phyloP scores from a whole-genome alignment of 2,888 invertebrate genomes.

The Norana najaformis region DNA sequence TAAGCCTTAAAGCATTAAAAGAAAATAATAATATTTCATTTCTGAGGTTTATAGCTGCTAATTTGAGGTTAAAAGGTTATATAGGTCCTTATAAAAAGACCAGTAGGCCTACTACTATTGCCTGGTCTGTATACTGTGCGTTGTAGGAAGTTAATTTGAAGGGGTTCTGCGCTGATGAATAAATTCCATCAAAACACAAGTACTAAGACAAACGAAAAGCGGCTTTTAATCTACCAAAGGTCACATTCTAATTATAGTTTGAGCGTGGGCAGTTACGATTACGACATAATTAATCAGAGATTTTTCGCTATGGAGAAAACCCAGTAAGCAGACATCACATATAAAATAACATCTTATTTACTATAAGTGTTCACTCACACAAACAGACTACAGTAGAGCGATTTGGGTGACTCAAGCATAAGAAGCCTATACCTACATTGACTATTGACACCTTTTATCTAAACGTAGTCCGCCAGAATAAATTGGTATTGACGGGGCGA shows the following conservation, averaged over 20 bases:
- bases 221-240: background rate
- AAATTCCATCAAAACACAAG: background rate
- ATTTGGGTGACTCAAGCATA: background rate
- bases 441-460: background rate
- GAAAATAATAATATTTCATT: no score
- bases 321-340: background rate
- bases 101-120: background rate
- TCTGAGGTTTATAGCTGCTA: no score
- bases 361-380: background rate
- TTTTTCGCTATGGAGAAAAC: background rate
- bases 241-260: constrained; percentile 1
- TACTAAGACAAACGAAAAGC: background rate
- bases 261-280: background rate
- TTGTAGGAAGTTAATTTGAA: background rate
- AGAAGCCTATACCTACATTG: background rate
- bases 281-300: background rate
- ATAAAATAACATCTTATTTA: background rate
- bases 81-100: no score
- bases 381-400: background rate
- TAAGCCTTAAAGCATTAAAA: no score
- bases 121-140: background rate
- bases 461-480: background rate
- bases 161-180: background rate
- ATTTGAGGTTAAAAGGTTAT: no score
- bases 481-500: background rate